phyloP scores from a whole-genome alignment of 2,888 invertebrate genomes.

The Lycocerus yunnanus region DNA sequence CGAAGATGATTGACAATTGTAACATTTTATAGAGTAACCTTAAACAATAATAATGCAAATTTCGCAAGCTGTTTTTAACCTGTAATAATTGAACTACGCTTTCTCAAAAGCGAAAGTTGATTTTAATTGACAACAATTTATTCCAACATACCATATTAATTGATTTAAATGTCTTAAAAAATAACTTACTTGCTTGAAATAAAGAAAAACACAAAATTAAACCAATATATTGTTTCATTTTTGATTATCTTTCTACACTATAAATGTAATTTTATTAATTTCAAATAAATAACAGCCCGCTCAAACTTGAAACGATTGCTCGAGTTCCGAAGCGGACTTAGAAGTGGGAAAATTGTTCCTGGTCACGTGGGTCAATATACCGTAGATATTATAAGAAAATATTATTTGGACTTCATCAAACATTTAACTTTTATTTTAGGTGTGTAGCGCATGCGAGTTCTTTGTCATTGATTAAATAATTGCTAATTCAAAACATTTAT shows the following conservation, averaged over 20 bases:
- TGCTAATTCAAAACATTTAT: not conserved
- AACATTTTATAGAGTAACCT: constrained; percentile 20
- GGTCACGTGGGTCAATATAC: not conserved
- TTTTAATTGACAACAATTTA: constrained; percentile 1
- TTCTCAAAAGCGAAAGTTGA: not conserved
- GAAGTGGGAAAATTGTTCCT: not conserved
- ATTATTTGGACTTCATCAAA: not conserved
- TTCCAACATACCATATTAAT: not conserved
- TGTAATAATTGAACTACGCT: not conserved
- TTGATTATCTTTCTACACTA: not conserved
- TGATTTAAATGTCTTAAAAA: not conserved
- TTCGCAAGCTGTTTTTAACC: not conserved
- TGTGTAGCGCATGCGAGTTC: not conserved
- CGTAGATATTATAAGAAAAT: not conserved
- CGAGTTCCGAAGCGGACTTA: not conserved
- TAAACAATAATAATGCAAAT: not conserved
- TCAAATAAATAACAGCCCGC: not conserved
- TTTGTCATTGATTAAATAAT: not conserved
- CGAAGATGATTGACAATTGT: constrained; percentile 14
- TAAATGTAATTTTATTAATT: not conserved
- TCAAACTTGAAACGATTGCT: not conserved
- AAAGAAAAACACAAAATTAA: not conserved
- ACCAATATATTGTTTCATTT: not conserved
- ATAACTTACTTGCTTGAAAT: not conserved
- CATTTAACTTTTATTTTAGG: not conserved